phyloP scores from a whole-genome alignment of 2,797 vertebrate genomes.

The Morelia viridis region DNA sequence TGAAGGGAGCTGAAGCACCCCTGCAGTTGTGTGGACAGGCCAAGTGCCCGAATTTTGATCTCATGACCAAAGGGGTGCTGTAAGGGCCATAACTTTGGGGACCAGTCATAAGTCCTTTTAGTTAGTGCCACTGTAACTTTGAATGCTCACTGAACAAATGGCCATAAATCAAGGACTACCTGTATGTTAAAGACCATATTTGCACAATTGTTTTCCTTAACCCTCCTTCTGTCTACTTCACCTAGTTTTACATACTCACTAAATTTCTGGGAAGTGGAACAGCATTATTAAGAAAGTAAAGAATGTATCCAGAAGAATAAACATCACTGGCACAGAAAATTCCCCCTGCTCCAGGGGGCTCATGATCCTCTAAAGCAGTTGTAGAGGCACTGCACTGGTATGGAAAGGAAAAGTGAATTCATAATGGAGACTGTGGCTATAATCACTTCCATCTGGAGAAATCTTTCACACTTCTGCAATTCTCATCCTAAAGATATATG shows the following conservation, averaged over 20 bases:
- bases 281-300: background rate
- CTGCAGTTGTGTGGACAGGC: too few species aligned
- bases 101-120: too few species aligned
- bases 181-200: constrained; percentile 36
- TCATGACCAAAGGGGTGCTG: too few species aligned
- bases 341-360: too few species aligned
- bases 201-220: background rate
- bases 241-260: background rate
- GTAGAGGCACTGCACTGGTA: too few species aligned
- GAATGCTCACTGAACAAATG: too few species aligned
- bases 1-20: too few species aligned
- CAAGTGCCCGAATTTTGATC: too few species aligned
- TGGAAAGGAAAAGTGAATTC: background rate
- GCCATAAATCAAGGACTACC: too few species aligned
- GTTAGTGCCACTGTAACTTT: too few species aligned
- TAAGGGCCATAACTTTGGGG: too few species aligned
- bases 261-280: background rate
- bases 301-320: background rate
- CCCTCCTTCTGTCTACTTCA: background rate
- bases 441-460: background rate
- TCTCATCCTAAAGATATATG: background rate
- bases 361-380: background rate
- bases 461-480: background rate
- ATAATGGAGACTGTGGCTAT: background rate
- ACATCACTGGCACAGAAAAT: background rate